phyloP scores from a whole-genome alignment of 2,888 invertebrate genomes.

The Hedya salicella region DNA sequence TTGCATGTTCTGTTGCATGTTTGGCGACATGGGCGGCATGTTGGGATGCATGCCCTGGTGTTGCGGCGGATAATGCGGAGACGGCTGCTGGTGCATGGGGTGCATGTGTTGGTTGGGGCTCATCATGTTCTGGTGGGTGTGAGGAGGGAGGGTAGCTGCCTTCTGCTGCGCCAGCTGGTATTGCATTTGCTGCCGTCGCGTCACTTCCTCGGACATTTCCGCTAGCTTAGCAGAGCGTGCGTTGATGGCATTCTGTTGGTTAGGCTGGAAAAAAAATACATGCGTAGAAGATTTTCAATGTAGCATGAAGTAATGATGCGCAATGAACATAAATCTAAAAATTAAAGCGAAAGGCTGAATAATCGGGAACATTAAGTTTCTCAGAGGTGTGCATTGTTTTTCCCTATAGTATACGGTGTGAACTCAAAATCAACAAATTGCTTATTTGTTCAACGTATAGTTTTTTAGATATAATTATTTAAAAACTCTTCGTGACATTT shows the following conservation, averaged over 20 bases:
- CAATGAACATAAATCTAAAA: too few species aligned
- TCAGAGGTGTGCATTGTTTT: too few species aligned
- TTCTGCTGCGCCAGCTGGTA: slow-evolving; percentile 55
- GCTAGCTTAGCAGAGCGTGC: slow-evolving; percentile 87
- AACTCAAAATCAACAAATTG: too few species aligned
- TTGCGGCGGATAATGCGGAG: slow-evolving; percentile 44
- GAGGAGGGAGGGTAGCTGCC: slow-evolving; percentile 28
- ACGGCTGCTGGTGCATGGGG: slow-evolving; percentile 71
- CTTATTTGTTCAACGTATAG: too few species aligned
- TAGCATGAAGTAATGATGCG: too few species aligned
- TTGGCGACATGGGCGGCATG: slow-evolving; percentile 31
- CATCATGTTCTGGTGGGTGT: slow-evolving; percentile 19
- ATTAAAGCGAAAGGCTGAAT: too few species aligned
- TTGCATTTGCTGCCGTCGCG: slow-evolving; percentile 83
- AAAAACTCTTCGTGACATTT: too few species aligned
- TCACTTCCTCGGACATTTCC: slow-evolving; percentile 93
- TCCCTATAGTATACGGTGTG: too few species aligned
- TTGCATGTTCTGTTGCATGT: slow-evolving; percentile 22
- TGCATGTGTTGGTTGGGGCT: slow-evolving; percentile 62
- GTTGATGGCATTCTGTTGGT: slow-evolving; percentile 60
- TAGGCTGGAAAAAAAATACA: slow-evolving; percentile 49
- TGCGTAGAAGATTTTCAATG: too few species aligned
- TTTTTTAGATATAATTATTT: too few species aligned
- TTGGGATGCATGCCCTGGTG: slow-evolving; percentile 42
- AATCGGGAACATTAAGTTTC: too few species aligned